Evolutionary conservation across 2,888 invertebrate species (phyloP).

Genomic region (Drosophila lutescens): DNA sequence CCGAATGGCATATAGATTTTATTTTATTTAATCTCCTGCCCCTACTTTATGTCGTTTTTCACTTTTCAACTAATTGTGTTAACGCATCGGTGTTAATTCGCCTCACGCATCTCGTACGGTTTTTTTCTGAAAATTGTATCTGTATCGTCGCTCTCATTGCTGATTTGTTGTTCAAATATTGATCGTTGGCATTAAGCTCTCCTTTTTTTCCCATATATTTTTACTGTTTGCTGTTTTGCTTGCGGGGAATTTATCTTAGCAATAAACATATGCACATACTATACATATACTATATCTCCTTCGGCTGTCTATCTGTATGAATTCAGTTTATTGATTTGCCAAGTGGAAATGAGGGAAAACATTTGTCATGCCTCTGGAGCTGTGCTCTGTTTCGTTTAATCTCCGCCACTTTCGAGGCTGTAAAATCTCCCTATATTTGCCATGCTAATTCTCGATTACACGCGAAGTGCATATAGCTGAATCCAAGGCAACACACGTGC

Average conservation of each 20-base stretch:
- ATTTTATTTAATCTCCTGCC: constrained; percentile 47
- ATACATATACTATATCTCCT: constrained; percentile 34
- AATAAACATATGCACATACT: constrained; percentile 59
- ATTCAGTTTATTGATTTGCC: constrained; percentile 62
- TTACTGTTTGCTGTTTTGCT: constrained; percentile 45
- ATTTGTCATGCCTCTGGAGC: constrained; percentile 33
- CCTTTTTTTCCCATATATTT: constrained; percentile 36
- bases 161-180: constrained; percentile 75
- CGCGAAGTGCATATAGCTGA: constrained; percentile 46
- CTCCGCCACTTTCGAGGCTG: constrained; percentile 29
- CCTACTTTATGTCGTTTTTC: constrained; percentile 57
- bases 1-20: constrained; percentile 39
- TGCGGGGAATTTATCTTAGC: constrained; percentile 64
- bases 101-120: constrained; percentile 59
- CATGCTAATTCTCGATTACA: constrained; percentile 57
- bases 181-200: constrained; percentile 45
- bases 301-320: constrained; percentile 33
- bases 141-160: constrained; percentile 53
- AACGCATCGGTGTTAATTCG: constrained; percentile 74
- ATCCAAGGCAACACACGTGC: constrained; percentile 44
- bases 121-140: constrained; percentile 34
- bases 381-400: constrained; percentile 71
- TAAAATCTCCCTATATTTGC: constrained; percentile 53
- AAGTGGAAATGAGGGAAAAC: constrained; percentile 47
- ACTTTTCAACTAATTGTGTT: constrained; percentile 77